These are phyloP conservation scores for Biston betularia DNA, from an alignment of 2,888 invertebrate species.

Conservation along the genomic window DNA sequence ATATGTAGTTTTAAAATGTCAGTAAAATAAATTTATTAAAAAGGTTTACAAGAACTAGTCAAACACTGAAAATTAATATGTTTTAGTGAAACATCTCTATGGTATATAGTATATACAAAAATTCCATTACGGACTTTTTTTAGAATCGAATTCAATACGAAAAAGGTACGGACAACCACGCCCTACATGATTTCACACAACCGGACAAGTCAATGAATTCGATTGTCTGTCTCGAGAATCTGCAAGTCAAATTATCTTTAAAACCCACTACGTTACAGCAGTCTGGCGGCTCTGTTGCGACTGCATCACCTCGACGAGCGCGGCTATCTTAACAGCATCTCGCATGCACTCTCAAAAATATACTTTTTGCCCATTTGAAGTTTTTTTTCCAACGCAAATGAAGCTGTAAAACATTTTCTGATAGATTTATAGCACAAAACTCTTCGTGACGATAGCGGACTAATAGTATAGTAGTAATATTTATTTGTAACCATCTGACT, in stretches of 20 bases:
- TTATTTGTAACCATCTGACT: no score
- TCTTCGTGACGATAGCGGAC: no score
- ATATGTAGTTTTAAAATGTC: no score
- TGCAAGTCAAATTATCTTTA: slow-evolving; percentile 40
- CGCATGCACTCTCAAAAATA: slow-evolving; percentile 59
- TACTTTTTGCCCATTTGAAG: slow-evolving; percentile 70
- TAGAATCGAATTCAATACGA: no score
- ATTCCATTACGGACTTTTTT: no score
- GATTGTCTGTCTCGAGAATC: slow-evolving; percentile 1
- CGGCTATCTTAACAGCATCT: slow-evolving; percentile 78
- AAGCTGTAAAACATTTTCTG: slow-evolving; percentile 13
- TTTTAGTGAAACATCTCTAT: no score
- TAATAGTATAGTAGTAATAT: no score
- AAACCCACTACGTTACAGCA: slow-evolving; percentile 33
- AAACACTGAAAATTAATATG: no score
- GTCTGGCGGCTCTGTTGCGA: slow-evolving; percentile 27
- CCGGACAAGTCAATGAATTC: slow-evolving; percentile 13
- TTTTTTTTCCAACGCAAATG: slow-evolving; percentile 33
- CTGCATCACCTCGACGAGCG: slow-evolving; percentile 44
- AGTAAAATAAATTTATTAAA: no score
- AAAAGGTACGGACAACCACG: background rate
- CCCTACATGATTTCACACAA: slow-evolving; percentile 3
- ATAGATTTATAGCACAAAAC: background rate
- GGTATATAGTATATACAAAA: no score
- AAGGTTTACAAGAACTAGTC: no score